Base-by-base conservation (phyloP, 1,140 invertebrate genomes). In the Andricus grossulariae region DNA sequence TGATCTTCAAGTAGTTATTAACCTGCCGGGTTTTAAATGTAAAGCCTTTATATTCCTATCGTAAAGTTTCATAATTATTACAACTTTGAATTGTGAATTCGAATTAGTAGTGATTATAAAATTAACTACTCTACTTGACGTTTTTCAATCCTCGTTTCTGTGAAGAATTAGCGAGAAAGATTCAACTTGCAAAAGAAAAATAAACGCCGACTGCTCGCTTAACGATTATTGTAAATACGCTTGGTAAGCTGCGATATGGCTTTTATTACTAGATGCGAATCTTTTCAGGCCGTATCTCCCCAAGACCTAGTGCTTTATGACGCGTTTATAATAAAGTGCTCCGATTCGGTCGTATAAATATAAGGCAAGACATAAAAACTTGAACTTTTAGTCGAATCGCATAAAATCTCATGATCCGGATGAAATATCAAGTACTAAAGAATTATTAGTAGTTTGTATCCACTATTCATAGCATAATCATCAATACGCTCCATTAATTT, bases 261-360 rank as follows among this genome's bases (percentile, higher is more conserved):
- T 66, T 66, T 66, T 66, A 66, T 21, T 66, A 39, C 13, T 66
- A 66, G 60, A 66, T 66, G 32, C 60, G 32, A 66, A 66, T 66
- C 60, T 66, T 66, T 66, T 66, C 60, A 66, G 45, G 60, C 25
- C 39, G 25, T 66, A 66, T 66, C 60, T 66, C 16, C 60, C 25
- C 3, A 66, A 66, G 25, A 32, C 25, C 15, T 66, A n/a, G n/a
- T n/a, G 60, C 32, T 66, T 66, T 66, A 66, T 66, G 60, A 66
- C 32, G 25, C 25, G 60, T 66, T 66, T 39, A 66, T 66, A 66
- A 66, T 66, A 66, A 66, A 66, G 32, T 66, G 16, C 60, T 66
- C 25, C 5, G 25, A 66, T 66, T 66, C 60, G 60, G 12, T 16
- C 21, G 25, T 66, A 66, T 66, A 66, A 66, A 66, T 66, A 66